phyloP scores from a whole-genome alignment of 2,797 vertebrate species.

The Halcyon smyrnensis region DNA sequence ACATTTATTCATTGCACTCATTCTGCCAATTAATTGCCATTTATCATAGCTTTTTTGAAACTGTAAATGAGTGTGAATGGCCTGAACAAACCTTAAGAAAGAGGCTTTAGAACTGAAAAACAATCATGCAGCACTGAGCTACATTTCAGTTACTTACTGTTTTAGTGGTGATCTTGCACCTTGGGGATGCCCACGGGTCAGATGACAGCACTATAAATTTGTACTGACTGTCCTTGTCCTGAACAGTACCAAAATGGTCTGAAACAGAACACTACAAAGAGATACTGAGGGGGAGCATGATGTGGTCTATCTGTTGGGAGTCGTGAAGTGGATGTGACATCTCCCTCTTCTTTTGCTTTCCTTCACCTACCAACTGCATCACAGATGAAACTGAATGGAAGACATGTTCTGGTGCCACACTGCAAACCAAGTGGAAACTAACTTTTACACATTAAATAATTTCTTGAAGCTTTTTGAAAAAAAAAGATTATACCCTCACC shows the following conservation, averaged over 20 bases:
- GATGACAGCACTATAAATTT: not conserved
- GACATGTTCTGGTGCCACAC: not conserved
- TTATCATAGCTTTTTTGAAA: not conserved
- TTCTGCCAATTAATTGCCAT: not conserved
- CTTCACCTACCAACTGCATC: not conserved
- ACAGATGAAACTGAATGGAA: not conserved
- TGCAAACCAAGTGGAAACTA: conserved; percentile 10
- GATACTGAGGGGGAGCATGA: not conserved
- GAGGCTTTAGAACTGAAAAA: not conserved
- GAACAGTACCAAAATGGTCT: not conserved
- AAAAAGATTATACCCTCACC: not conserved
- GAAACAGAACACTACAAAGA: not conserved
- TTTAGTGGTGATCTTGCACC: not conserved
- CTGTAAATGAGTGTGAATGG: not conserved
- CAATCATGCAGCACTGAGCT: not conserved
- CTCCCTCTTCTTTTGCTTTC: not conserved
- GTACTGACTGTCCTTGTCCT: not conserved
- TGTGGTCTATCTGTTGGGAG: not conserved
- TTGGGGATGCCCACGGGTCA: not conserved
- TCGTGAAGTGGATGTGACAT: not conserved
- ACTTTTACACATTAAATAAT: conserved; percentile 12
- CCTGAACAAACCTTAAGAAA: not conserved
- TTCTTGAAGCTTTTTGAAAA: not conserved
- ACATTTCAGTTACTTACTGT: not conserved
- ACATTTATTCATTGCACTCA: not conserved